Evolutionary conservation across 92 coral and sea anemone genomes (phyloP).

Genomic region (Desmophyllum pertusum): DNA sequence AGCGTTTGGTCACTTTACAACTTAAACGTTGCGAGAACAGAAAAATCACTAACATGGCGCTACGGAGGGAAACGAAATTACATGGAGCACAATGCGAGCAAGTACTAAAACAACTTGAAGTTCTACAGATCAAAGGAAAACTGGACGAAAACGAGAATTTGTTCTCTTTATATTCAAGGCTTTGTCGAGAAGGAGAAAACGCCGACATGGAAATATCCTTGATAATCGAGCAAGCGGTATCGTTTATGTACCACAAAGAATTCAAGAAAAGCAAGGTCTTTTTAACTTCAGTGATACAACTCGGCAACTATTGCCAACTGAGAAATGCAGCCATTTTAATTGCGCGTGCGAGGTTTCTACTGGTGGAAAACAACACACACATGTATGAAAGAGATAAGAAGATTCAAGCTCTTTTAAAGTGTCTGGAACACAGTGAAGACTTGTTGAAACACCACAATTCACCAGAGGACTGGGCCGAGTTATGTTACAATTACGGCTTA

Average conservation of each 20-base stretch:
- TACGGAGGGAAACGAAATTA: neutral
- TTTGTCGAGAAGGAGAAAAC: neutral
- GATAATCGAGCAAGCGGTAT: neutral
- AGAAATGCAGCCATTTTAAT: slow-evolving; percentile 4
- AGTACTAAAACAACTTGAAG: neutral
- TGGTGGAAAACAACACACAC: neutral
- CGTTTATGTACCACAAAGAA: slow-evolving; percentile 13
- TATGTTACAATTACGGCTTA: neutral
- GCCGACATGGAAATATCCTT: slow-evolving; percentile 9
- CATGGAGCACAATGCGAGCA: neutral
- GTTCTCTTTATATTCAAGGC: neutral
- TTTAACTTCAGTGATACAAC: neutral
- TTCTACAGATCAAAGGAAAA: slow-evolving; percentile 6
- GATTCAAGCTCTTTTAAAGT: neutral
- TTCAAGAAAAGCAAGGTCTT: slow-evolving; percentile 10
- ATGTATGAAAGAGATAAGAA: slow-evolving; percentile 11
- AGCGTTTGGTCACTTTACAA: neutral
- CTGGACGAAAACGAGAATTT: neutral
- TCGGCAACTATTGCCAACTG: neutral
- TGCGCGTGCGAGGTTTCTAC: slow-evolving; percentile 1
- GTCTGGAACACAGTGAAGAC: slow-evolving; percentile 2
- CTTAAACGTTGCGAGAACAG: neutral
- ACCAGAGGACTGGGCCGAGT: slow-evolving; percentile 23
- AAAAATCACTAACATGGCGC: neutral
- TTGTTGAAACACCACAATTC: slow-evolving; percentile 5